Evolutionary conservation across 2,113 vertebrate species (phyloP).

Genomic region (Eulacestoma nigropectus): DNA sequence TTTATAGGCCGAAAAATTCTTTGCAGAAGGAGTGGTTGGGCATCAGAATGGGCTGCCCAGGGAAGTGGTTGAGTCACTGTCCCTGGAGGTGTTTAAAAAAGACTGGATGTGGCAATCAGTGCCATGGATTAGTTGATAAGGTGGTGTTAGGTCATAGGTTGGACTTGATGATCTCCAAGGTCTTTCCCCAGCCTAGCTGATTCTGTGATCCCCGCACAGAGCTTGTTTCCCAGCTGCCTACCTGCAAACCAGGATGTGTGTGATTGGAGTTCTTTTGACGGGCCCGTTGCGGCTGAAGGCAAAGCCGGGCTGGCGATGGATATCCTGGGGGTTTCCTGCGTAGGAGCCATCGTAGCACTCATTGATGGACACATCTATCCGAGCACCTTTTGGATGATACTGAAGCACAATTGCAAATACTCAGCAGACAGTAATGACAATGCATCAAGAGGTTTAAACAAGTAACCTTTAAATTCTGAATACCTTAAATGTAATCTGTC

Average conservation of each 20-base stretch:
- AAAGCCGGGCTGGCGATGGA: slow-evolving; percentile 96
- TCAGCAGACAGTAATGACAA: background rate
- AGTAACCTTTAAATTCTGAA: background rate
- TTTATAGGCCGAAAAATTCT: accelerated
- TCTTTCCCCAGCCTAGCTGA: background rate
- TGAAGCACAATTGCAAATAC: slow-evolving; percentile 59
- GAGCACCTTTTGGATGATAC: slow-evolving; percentile 98
- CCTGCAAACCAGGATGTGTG: slow-evolving; percentile 97
- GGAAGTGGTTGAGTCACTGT: background rate
- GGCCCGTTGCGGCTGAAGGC: slow-evolving; percentile 98
- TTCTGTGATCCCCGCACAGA: accelerated
- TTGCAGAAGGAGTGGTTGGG: background rate
- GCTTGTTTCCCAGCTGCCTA: slow-evolving; percentile 21
- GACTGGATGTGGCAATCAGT: background rate
- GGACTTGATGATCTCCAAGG: background rate
- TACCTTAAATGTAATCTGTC: background rate
- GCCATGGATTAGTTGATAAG: background rate
- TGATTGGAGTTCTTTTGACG: slow-evolving; percentile 95
- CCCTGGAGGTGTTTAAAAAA: background rate
- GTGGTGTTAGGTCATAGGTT: background rate
- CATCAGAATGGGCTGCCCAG: background rate
- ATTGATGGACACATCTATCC: slow-evolving; percentile 98
- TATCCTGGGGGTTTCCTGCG: slow-evolving; percentile 97
- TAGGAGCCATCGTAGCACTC: slow-evolving; percentile 98
- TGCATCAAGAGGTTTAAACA: background rate